Evolutionary conservation across 1,140 invertebrate species (phyloP), one percentile per base, ranked within the genome.

Genomic region (Euura lappo): DNA sequence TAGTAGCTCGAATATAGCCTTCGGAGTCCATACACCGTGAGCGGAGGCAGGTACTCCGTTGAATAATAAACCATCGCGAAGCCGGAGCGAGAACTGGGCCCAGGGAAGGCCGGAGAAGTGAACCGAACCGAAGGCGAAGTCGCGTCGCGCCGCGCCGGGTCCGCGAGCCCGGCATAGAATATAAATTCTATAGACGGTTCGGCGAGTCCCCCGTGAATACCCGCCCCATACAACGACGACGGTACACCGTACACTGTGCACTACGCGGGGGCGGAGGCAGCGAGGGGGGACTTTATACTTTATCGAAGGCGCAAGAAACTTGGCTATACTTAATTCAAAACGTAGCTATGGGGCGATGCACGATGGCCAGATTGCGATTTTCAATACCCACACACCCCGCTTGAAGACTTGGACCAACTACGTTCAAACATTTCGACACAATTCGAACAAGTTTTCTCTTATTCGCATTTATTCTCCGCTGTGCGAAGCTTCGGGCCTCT

Each of bases 111-210:
- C 13, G 60, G 60, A 13, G 60, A 64, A 64, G 60, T 10, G 13
- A 64, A 13, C 13, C 1, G 60, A 13, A 13, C 60, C 28, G 60
- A 10, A 13, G 60, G 60, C 8, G 13, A 13, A 64, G 60, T 64
- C 13, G 8, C 8, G 60, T 64, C 60, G 28, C 28, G 28, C 28
- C 28, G 28, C 28, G 28, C 13, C 66, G 66, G 44, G 66, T 68
- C 28, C 13, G 66, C 44, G 66, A 8, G 66, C 8, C 66, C 11
- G 44, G 66, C 66, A 68, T 68, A 68, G 66, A 68, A 68, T 68
- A 68, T 68, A 68, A 68, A 68, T 68, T 68, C 66, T 68, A 68
- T 68, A 68, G 66, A 68, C 66, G 66, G 66, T 60, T 60, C 51
- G 51, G 51, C 28, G 28, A 28, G 51, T 60, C 51, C 51, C 51